Evolutionary conservation across 2,797 vertebrate genomes (phyloP), one percentile per base, ranked within the genome.

Genomic region (Xerus rutilus): DNA sequence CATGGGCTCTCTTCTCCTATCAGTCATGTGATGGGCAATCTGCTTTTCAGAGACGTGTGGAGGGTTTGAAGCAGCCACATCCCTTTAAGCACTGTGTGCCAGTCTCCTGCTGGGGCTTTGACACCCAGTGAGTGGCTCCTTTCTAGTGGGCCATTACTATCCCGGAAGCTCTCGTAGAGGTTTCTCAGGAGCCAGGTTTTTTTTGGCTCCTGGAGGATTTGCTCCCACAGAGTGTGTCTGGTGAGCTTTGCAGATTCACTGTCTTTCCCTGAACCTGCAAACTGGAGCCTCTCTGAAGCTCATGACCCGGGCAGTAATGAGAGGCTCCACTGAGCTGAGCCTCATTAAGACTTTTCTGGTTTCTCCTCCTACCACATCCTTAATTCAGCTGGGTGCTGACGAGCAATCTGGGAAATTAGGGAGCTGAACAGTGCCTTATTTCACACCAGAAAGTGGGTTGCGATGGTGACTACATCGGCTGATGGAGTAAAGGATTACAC

Each of bases 401-500:
- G 65, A 90, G 45, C 62, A 43, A 20, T 35, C 18, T 64, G 14
- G 93, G 76, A 87, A 91, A 96, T 45, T 91, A 83, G 83, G 70
- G 94, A 91, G 83, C 94, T 78, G 77, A 91, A 93, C 54, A 35
- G 23, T 67, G 0, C 0, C 73, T 76, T 72, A 79, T 52, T 96
- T 86, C 57, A 64, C 32, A 39, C 32, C 57, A 73, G 30, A 93
- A 84, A 45, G 11, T 74, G 82, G 52, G 32, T 88, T 23, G 9
- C 0, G 47, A 23, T n/a, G 57, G 54, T 91, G 30, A 49, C 12
- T 52, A 7, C 82, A 74, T 9, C n/a, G 21, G 52, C 17, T 89
- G 28, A 64, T 89, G 15, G 72, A 28, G 10, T 93, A 77, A 94
- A 98, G 95, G 94, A 97, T 52, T 91, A 95, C 89, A 92, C 57